A percentile compares a stretch with the other conserved stretches of the same genome.
Evolutionary conservation across 2,797 vertebrate species (phyloP).

Genomic region (Leuciscus waleckii): DNA sequence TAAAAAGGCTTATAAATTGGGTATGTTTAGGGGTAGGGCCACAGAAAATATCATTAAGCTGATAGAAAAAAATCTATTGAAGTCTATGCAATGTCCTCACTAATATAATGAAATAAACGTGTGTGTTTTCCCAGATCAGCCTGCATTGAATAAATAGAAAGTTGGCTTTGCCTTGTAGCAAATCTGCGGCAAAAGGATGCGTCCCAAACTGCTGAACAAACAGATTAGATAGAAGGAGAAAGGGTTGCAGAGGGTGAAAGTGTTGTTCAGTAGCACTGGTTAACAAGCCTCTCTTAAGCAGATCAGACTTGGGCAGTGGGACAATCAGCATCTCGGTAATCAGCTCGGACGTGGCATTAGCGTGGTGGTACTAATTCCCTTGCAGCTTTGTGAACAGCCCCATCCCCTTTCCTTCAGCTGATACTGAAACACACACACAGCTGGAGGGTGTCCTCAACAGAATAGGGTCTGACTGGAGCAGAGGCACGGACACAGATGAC

Average conservation of each 20-base stretch:
- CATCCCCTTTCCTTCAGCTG: not conserved
- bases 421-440: conserved; percentile 1
- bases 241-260: conserved; percentile 35
- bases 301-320: conserved; percentile 45
- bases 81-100: not conserved
- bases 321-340: conserved; percentile 37
- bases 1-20: not conserved
- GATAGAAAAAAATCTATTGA: not conserved
- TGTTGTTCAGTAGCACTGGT: conserved; percentile 24
- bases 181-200: conserved; percentile 13
- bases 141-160: conserved; percentile 48
- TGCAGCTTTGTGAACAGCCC: conserved; percentile 6
- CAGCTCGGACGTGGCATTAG: conserved; percentile 40
- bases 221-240: conserved; percentile 1
- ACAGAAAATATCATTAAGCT: not conserved
- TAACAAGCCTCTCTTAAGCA: conserved; percentile 49
- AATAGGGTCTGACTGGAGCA: conserved; percentile 1
- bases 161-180: conserved; percentile 20
- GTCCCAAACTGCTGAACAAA: not conserved
- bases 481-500: conserved; percentile 14
- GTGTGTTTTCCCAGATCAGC: not conserved
- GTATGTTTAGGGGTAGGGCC: not conserved
- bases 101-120: not conserved
- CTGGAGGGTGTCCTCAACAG: conserved; percentile 10
- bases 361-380: conserved; percentile 33